phyloP scores from a whole-genome alignment of 2,113 vertebrate species.

The Nasalis larvatus region DNA sequence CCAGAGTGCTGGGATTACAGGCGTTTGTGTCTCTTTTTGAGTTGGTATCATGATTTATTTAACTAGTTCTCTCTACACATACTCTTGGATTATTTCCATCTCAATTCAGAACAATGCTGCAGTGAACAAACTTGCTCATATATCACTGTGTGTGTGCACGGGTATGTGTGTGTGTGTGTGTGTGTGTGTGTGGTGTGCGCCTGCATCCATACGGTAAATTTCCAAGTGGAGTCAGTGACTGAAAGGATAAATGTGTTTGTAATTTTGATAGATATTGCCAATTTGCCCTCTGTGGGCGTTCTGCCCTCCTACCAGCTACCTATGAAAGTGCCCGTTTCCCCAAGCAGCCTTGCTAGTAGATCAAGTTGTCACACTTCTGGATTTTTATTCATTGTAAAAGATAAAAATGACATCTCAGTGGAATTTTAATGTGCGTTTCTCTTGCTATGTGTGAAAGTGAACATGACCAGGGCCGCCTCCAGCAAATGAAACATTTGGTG shows the following conservation, averaged over 20 bases:
- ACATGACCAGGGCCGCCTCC: background rate
- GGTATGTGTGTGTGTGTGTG: background rate
- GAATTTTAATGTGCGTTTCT: background rate
- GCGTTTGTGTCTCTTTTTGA: background rate
- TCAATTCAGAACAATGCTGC: background rate
- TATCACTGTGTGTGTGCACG: background rate
- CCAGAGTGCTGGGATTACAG: too few relatives aligned
- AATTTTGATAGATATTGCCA: background rate
- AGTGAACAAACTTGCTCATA: background rate
- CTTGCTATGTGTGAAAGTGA: background rate
- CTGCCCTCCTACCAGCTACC: background rate
- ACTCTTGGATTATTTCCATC: background rate
- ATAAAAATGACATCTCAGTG: background rate
- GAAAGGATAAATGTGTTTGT: background rate
- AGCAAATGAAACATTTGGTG: background rate
- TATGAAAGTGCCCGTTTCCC: rapidly evolving
- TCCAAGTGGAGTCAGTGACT: background rate
- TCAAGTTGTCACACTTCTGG: background rate
- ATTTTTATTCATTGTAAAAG: background rate
- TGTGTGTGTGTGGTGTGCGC: background rate
- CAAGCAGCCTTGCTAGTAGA: background rate
- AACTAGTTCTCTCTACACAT: background rate
- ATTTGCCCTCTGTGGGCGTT: background rate
- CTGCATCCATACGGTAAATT: background rate
- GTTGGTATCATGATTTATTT: background rate